Base-by-base conservation (phyloP, 30 jellyfish, hydroid and myxozoan genomes). In the Chrysaora quinquecirrha region DNA sequence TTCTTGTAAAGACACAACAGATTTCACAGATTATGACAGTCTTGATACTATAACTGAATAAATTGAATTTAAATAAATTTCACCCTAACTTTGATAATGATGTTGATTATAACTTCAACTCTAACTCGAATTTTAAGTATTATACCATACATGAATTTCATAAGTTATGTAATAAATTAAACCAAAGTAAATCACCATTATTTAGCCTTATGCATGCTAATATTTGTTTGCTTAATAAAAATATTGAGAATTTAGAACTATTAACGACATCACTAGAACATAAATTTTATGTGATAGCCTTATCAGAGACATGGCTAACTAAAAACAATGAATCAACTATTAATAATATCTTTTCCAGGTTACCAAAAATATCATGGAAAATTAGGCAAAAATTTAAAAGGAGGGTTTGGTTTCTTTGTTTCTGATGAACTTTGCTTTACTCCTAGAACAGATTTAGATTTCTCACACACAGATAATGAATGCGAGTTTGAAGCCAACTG, bases 331-430 rank as follows among this genome's bases (percentile, higher is more conserved):
- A 35, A 20, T 58, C 74, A 33, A 34, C 19, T 30, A 33, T 71
- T 18, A 43, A 80, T 24, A 58, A 46, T 71, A 29, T 18, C 83
- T 30, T 68, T 71, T 47, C 83, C 68, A 4, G 91, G 91, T 34
- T 80, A 80, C 48, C 91, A 80, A 3, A 58, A 67, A 7, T 80
- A 61, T 66, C 23, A 25, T 24, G 61, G 73, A 29, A 80, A 64
- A 21, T 35, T 56, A n/a, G 86, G 91, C 33, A 47, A 28, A 67
- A 64, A 52, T n/a, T 30, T 47, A 50, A 80, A 80, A 52, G 77
- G 75, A 43, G 89, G 91, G 29, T 80, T 86, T 80, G 85, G 85
- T 25, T 64, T 80, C 34, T 80, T 48, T 58, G 77, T 80, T 24
- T 54, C 63, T 18, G 91, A 78, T 63, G 32, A 67, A 46, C 70